Base-by-base conservation (phyloP, 1,140 invertebrate species). In the Trichonephila clavipes region DNA sequence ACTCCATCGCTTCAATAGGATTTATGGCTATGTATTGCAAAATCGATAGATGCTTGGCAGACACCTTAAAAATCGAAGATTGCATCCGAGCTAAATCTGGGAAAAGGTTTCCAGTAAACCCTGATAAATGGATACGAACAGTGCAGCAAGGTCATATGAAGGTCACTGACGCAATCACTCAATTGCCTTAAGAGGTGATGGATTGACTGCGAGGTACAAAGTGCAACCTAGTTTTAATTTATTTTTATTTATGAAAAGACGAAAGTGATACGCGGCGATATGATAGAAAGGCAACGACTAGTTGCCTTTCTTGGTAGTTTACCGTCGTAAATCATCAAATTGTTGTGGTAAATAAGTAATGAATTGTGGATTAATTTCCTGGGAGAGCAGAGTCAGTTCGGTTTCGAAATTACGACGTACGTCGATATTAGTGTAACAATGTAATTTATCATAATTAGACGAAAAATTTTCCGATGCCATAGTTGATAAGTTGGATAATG, bases 21-120 rank as follows among this genome's bases (percentile, higher is more conserved):
- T 77, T 77, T 77, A 77, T 77, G 72, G 28, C 10, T 2, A 28
- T 4, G 24, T 77, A 77, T 77, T 77, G 72, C 72, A 77, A 77
- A 77, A 77, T 77, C 72, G 72, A 77, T 77, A 40, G 24, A 18
- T 77, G 28, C 34, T 19, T 77, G 72, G 72, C 28, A 16, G 28
- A 77, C 72, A 77, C 28, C 72, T 77, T 77, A 77, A 77, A 77
- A 77, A 77, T 77, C 72, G 72, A 77, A 77, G 72, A 77, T 77
- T 28, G 72, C 72, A 77, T 77, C 72, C 72, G 6, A 18, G 12
- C 72, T 40, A 77, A 77, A 77, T 77, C 72, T 28, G 28, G 72
- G 72, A 77, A 18, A 28, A 18, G 72, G 72, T 14, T 34, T 77
- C 34, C 34, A 19, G 72, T 77, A 77, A 77, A 77, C 72, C 72